Conservation (phyloP, 2,797 vertebrate species). For the Hypotaenidia okinawae region DNA sequence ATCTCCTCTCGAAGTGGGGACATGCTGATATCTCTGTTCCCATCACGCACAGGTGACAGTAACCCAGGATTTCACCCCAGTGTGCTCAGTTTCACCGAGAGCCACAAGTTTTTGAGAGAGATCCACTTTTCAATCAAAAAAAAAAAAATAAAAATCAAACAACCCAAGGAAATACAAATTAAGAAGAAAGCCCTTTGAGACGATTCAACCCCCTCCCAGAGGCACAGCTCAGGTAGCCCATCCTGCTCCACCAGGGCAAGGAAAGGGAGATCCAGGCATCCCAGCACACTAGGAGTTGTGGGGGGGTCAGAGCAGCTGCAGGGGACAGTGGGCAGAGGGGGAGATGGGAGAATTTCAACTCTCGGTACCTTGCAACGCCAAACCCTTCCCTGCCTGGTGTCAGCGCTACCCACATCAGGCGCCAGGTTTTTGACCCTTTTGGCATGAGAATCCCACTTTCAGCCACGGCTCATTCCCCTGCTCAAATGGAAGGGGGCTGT, state of each 20-base stretch:
- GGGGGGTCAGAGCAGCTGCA: neutral
- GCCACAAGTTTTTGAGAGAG: neutral
- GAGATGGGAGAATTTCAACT: conserved; percentile 43
- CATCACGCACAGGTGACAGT: neutral
- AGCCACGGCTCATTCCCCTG: neutral
- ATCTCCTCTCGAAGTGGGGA: neutral
- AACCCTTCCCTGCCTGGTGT: neutral
- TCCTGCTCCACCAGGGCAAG: neutral
- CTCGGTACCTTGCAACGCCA: neutral
- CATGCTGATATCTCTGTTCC: neutral
- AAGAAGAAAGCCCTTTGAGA: neutral
- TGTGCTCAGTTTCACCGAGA: neutral
- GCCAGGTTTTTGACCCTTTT: neutral
- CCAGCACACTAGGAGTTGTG: neutral
- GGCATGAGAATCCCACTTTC: neutral
- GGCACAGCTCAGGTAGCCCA: neutral
- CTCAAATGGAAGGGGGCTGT: neutral
- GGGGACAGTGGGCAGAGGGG: neutral
- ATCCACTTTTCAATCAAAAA: neutral
- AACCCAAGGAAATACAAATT: neutral
- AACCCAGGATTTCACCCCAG: neutral
- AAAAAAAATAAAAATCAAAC: neutral
- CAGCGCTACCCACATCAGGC: neutral
- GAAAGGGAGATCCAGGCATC: neutral
- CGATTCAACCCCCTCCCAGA: neutral